These are phyloP conservation scores for Bedellia somnulentella DNA, from an alignment of 2,888 invertebrate species.

Conservation along the genomic window DNA sequence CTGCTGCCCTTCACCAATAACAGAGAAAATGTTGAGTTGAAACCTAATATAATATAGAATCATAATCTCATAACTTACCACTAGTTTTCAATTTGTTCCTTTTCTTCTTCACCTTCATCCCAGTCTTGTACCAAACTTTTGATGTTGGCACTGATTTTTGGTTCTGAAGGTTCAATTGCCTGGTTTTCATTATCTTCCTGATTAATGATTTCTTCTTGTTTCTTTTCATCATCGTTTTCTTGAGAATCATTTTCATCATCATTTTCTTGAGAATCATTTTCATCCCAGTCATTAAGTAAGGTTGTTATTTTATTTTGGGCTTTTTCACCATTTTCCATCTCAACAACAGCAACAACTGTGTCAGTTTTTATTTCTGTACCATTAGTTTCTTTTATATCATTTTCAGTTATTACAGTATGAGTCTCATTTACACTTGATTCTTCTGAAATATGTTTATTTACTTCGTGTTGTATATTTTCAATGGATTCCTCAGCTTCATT, in stretches of 20 bases:
- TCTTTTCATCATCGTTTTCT: conserved; percentile 2
- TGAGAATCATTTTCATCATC: conserved; percentile 3
- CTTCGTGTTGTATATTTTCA: conserved; percentile 49
- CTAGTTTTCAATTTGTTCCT: too few relatives aligned
- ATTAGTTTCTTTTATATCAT: not conserved
- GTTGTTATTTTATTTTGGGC: conserved; percentile 36
- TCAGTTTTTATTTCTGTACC: not conserved
- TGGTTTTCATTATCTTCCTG: conserved; percentile 6
- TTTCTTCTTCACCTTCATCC: conserved; percentile 45
- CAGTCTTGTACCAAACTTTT: conserved; percentile 53
- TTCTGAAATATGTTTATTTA: conserved; percentile 30
- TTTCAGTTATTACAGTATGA: conserved; percentile 16
- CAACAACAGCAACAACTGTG: not conserved
- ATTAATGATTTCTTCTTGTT: conserved; percentile 6
- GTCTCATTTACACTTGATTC: conserved; percentile 10
- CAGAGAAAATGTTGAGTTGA: too few relatives aligned
- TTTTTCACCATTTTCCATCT: not conserved
- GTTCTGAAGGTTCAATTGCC: conserved; percentile 4
- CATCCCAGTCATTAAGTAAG: conserved; percentile 53
- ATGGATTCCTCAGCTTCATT: conserved; percentile 39
- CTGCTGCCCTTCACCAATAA: too few relatives aligned
- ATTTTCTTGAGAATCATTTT: conserved; percentile 42
- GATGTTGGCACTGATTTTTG: conserved; percentile 31
- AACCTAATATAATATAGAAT: too few relatives aligned
- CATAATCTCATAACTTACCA: too few relatives aligned